Evolutionary conservation across 2,888 invertebrate species (phyloP).

Genomic region (Folsomia candida): DNA sequence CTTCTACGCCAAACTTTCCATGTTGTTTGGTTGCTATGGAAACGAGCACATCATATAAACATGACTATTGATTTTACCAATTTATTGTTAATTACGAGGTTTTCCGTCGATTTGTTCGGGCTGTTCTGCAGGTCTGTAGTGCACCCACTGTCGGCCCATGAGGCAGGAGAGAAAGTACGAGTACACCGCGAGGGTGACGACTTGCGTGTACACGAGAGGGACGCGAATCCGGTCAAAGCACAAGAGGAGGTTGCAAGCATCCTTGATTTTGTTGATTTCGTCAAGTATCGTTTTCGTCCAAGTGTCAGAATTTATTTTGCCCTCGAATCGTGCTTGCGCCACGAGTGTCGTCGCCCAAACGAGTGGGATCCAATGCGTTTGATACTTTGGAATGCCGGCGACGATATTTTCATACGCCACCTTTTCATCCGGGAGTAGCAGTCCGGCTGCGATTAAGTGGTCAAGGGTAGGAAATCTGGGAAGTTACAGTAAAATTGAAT

Average conservation of each 20-base stretch:
- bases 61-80: too few species aligned
- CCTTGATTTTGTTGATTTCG: constrained; percentile 54
- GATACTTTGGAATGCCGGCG: constrained; percentile 48
- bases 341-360: constrained; percentile 53
- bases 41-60: too few species aligned
- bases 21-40: not conserved
- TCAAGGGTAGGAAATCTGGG: constrained; percentile 53
- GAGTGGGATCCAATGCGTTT: constrained; percentile 52
- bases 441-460: constrained; percentile 53
- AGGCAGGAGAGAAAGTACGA: constrained; percentile 57
- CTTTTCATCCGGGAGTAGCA: constrained; percentile 52
- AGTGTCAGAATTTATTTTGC: constrained; percentile 53
- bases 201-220: constrained; percentile 56
- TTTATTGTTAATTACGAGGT: too few species aligned
- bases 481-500: too few species aligned
- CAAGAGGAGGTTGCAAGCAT: constrained; percentile 51
- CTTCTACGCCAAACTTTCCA: constrained; percentile 9
- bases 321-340: constrained; percentile 51
- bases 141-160: constrained; percentile 55
- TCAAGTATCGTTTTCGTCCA: constrained; percentile 56
- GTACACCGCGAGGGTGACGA: too few species aligned
- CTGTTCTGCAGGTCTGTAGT: not conserved
- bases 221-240: constrained; percentile 54
- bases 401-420: not conserved
- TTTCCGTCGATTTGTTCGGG: too few species aligned